A percentile compares a stretch with the other conserved stretches of the same genome.
Conservation (phyloP, 2,888 invertebrate species). For the Phengaris alcon region DNA sequence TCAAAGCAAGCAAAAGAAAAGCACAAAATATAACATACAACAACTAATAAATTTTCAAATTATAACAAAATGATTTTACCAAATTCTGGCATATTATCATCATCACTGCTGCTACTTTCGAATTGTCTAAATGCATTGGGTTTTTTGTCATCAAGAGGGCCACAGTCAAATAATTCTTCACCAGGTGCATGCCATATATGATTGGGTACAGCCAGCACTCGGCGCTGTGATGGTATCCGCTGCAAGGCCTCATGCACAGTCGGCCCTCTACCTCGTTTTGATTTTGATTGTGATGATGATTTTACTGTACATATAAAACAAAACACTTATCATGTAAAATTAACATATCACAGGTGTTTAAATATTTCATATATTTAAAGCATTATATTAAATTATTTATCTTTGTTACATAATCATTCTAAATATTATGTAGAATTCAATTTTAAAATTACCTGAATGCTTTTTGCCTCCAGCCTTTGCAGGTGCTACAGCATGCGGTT, state of each 20-base stretch:
- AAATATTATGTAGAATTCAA: neutral
- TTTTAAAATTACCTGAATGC: conserved; percentile 48
- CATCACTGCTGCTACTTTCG: conserved; percentile 70
- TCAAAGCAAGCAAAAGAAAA: no score
- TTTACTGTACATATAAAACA: conserved; percentile 37
- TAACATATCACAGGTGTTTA: no score
- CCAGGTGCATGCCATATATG: conserved; percentile 75
- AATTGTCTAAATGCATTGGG: conserved; percentile 53
- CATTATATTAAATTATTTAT: neutral
- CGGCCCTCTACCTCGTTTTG: conserved; percentile 68
- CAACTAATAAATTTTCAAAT: neutral
- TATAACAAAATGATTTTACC: conserved; percentile 48
- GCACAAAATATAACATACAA: no score
- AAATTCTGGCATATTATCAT: conserved; percentile 68
- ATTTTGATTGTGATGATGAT: conserved; percentile 45
- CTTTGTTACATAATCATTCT: neutral
- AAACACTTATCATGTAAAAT: neutral
- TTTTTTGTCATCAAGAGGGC: conserved; percentile 57
- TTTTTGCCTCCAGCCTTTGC: conserved; percentile 57
- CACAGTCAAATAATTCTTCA: conserved; percentile 67
- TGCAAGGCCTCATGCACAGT: conserved; percentile 79
- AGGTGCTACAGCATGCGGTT: conserved; percentile 43
- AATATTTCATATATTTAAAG: no score
- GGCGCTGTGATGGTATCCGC: conserved; percentile 71
- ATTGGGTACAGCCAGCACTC: conserved; percentile 56